These are phyloP conservation scores for Aulostomus chinensis DNA, from an alignment of 2,797 vertebrate species.

Conservation along the genomic window DNA sequence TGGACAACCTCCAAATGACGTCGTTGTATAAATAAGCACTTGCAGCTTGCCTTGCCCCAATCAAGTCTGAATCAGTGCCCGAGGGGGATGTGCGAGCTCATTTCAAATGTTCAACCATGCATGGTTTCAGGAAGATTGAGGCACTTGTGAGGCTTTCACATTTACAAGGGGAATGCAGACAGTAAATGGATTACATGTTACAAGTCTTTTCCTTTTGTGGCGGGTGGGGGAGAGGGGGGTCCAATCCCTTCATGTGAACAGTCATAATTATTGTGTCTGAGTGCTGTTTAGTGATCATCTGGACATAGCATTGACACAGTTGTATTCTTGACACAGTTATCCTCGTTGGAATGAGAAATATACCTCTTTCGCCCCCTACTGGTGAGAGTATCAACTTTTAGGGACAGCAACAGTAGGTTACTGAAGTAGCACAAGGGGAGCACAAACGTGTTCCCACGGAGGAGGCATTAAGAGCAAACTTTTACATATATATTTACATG, in stretches of 20 bases:
- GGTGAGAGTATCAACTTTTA: slow-evolving; percentile 33
- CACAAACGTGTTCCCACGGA: too few species aligned
- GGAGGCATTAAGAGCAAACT: too few species aligned
- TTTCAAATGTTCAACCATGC: slow-evolving; percentile 94
- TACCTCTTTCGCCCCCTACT: slow-evolving; percentile 71
- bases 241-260: slow-evolving; percentile 36
- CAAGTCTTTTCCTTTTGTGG: slow-evolving; percentile 29
- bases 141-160: slow-evolving; percentile 76
- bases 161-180: slow-evolving; percentile 55
- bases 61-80: slow-evolving; percentile 93
- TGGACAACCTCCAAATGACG: slow-evolving; percentile 90
- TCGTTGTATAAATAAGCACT: slow-evolving; percentile 91
- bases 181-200: slow-evolving; percentile 60
- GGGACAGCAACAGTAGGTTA: background rate
- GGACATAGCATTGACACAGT: slow-evolving; percentile 26
- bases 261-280: slow-evolving; percentile 31
- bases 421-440: too few species aligned
- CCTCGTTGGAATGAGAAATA: slow-evolving; percentile 4
- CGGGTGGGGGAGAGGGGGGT: too few species aligned
- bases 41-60: slow-evolving; percentile 92
- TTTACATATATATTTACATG: too few species aligned
- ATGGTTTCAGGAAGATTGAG: slow-evolving; percentile 80
- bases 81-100: slow-evolving; percentile 89
- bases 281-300: slow-evolving; percentile 35
- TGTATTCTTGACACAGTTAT: slow-evolving; percentile 33